Evolutionary conservation across 2,888 invertebrate genomes (phyloP).

Genomic region (Andrena fulva): DNA sequence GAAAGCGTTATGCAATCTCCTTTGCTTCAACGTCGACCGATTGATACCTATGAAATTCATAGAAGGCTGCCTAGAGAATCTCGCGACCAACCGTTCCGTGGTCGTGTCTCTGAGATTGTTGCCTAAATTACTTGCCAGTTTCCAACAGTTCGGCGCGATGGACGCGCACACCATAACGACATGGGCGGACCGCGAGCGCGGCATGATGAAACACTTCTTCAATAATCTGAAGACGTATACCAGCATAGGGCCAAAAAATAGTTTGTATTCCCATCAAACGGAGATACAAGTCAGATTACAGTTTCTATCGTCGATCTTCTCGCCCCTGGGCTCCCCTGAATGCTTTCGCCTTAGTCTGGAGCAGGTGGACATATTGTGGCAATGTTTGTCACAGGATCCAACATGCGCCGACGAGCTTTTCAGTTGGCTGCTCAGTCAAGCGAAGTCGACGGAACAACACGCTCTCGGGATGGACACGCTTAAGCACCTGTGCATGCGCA

Average conservation of each 20-base stretch:
- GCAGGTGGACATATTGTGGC: conserved; percentile 96
- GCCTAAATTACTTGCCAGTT: conserved; percentile 96
- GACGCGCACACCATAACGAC: conserved; percentile 94
- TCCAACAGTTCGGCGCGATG: conserved; percentile 94
- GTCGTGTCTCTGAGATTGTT: conserved; percentile 94
- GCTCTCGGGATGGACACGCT: conserved; percentile 95
- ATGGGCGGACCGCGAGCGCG: conserved; percentile 96
- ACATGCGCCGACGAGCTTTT: conserved; percentile 97
- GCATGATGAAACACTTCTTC: conserved; percentile 97
- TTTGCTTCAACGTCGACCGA: conserved; percentile 96
- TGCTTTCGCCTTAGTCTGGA: conserved; percentile 93
- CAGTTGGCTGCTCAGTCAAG: conserved; percentile 96
- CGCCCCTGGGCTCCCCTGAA: conserved; percentile 95
- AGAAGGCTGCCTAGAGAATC: conserved; percentile 96
- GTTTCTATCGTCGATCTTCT: conserved; percentile 96
- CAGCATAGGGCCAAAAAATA: conserved; percentile 80
- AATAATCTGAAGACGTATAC: conserved; percentile 93
- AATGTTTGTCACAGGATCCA: conserved; percentile 93
- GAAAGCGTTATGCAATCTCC: conserved; percentile 94
- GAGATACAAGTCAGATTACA: conserved; percentile 96
- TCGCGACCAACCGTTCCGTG: conserved; percentile 95
- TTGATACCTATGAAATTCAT: conserved; percentile 97
- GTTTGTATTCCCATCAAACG: conserved; percentile 91
- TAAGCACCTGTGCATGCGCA: conserved; percentile 94
- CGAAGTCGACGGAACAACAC: conserved; percentile 96